Evolutionary conservation across 2,113 vertebrate genomes (phyloP), one percentile per base, ranked within the genome.

Genomic region (Vulpes lagopus): DNA sequence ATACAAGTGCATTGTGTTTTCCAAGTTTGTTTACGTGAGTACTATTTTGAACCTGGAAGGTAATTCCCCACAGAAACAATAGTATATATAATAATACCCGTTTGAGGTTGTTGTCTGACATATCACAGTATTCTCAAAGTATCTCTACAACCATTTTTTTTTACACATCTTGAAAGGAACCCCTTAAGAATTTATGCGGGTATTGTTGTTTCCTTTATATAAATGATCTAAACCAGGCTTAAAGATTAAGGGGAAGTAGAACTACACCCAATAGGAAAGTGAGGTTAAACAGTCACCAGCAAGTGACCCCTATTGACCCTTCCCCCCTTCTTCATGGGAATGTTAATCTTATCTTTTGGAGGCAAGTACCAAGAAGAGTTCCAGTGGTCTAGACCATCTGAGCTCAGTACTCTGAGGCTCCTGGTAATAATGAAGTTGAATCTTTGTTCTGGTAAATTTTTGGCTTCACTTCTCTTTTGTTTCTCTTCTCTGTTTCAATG

Each of bases 151-250:
- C 5, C 51, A 10, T 74, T 88, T 94, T 85, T 64, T 53, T 83
- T 80, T 5, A 88, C 20, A 11, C 23, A 73, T 35, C 20, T 91
- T 91, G 60, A 53, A 65, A 96, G 15, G 51, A 85, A 51, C 2
- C 7, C 2, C 78, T 93, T 71, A 91, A 55, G 0, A 81, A 76
- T 69, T 38, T 49, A 80, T 67, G 17, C 15, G 51, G 11, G 1
- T 51, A n/a, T 38, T 67, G n/a, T 79, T 23, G 27, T 86, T 94
- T 62, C 30, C 23, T 65, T 76, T 78, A 30, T n/a, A 91, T 83
- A 65, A 73, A 67, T 88, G 4, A 91, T 88, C 32, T 88, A 96
- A 95, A 67, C 35, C 20, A 79, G 17, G 8, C 67, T 97, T 53
- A 86, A 88, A 86, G 23, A 78, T 60, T 69, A 80, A 71, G 60